A percentile compares a stretch with the other conserved stretches of the same genome.
phyloP scores from a whole-genome alignment of 2,113 vertebrate genomes.

The Coptodon bakossiorum region DNA sequence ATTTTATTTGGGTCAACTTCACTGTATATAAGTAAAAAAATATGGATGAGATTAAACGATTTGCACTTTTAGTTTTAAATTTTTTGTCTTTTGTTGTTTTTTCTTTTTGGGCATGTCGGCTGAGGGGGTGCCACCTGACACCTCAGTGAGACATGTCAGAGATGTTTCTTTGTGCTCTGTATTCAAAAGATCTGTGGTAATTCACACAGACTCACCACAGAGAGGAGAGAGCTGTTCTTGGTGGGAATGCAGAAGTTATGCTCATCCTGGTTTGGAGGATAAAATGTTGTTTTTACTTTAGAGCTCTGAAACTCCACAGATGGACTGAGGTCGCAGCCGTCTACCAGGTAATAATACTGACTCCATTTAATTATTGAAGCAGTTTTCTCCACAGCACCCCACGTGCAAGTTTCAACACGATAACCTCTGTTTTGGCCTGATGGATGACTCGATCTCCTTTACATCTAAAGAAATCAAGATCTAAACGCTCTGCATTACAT shows the following conservation, averaged over 20 bases:
- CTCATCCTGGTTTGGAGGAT: neutral
- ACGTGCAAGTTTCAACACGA: rapidly evolving
- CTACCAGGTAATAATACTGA: neutral
- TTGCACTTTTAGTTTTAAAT: conserved; percentile 70
- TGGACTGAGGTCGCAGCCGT: neutral
- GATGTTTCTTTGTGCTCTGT: conserved; percentile 42
- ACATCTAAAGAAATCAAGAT: neutral
- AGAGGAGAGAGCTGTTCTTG: neutral
- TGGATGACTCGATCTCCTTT: neutral
- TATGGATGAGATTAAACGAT: conserved; percentile 75
- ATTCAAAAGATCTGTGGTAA: conserved; percentile 17
- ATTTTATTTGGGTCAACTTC: conserved; percentile 63
- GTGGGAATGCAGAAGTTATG: neutral
- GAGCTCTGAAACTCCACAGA: neutral
- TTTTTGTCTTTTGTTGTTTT: neutral
- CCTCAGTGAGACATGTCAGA: neutral
- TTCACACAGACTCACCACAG: neutral
- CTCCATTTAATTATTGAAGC: neutral
- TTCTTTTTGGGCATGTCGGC: neutral
- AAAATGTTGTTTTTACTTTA: neutral
- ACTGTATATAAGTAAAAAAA: conserved; percentile 73
- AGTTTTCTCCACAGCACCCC: neutral
- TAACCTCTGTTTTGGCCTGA: neutral
- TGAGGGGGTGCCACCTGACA: neutral
- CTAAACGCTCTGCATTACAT: neutral